A percentile compares a stretch with the other conserved stretches of the same genome.
Evolutionary conservation across 2,113 vertebrate genomes (phyloP).

Genomic region (Oreotrochilus melanogaster): DNA sequence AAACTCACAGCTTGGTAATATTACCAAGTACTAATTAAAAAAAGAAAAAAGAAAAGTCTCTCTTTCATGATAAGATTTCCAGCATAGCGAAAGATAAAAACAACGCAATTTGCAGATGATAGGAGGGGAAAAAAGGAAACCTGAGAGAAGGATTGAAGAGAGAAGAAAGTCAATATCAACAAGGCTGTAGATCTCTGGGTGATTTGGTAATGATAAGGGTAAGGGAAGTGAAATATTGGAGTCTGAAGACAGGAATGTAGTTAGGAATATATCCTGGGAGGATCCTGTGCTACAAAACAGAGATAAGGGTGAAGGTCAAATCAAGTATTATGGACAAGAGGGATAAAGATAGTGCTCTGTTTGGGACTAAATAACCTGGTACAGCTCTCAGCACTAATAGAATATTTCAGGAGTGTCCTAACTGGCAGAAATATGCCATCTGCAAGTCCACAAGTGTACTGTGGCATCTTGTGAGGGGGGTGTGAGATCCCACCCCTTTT

Average conservation of each 20-base stretch:
- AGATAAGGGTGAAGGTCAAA: slow-evolving; percentile 11
- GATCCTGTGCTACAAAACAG: not conserved
- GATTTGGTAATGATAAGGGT: slow-evolving; percentile 17
- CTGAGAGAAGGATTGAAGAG: slow-evolving; percentile 16
- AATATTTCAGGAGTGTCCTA: not conserved
- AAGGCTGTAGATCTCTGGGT: not conserved
- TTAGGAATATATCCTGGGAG: not conserved
- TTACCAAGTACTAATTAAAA: slow-evolving; percentile 83
- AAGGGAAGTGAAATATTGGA: slow-evolving; percentile 33
- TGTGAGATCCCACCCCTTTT: not conserved
- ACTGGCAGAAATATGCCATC: not conserved
- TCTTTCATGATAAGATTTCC: slow-evolving; percentile 74
- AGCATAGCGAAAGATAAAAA: slow-evolving; percentile 68
- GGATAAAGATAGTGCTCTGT: not conserved
- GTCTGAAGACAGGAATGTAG: not conserved
- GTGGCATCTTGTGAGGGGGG: not conserved
- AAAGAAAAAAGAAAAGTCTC: slow-evolving; percentile 54
- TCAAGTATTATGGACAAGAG: not conserved
- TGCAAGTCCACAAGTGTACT: not conserved
- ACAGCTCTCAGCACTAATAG: not conserved
- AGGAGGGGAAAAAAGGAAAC: not conserved
- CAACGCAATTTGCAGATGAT: slow-evolving; percentile 52
- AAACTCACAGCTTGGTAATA: slow-evolving; percentile 80
- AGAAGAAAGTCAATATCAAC: slow-evolving; percentile 6
- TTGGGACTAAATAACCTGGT: not conserved